Evolutionary conservation across 2,113 vertebrate species (phyloP), one percentile per base, ranked within the genome.

Genomic region (Callopanchax toddi): DNA sequence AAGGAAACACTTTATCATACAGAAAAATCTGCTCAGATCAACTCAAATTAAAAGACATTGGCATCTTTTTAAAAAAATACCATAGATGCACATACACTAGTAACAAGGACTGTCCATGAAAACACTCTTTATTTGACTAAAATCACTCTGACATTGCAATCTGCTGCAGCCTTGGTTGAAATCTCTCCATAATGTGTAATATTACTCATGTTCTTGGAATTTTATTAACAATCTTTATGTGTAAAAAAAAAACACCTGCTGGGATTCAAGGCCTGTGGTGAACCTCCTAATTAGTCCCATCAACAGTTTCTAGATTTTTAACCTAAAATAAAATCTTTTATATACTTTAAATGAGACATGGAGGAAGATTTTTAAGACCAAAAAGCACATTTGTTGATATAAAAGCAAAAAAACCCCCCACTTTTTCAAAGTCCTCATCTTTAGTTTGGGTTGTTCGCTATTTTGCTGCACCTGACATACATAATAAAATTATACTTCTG

Each of bases 381-480:
- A 49, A 48, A 46, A 72, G 69, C 63, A 21, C 69, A 46, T 40
- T 70, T 60, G 68, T 52, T 40, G 10, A 37, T 16, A 16, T 39
- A 3, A 16, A 39, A 39, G 34, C 34, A 11, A 11, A 36, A 8
- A 36, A 11, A 36, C 34, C 26, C 26, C 3, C 3, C 26, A 26
- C 11, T 13, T 11, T 11, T 37, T 37, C 36, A 37, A 37, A 12
- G 36, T 11, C 0, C 29, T 18, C 34, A 32, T 37, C 40, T 22
- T 63, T 18, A 34, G 40, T 29, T 54, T 46, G 29, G 29, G 6
- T 32, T 32, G 3, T 6, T 8, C 6, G 6, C 2, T 32, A 32
- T 8, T 32, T 6, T 3, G 29, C 29, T 32, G 29, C 4, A 32
- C 29, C 29, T 32, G 29, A 32, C 40, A 53, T 17, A 26, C 11